These are phyloP conservation scores for Papilio aristodemus DNA, from an alignment of 1,140 invertebrate genomes.

Conservation along the genomic window DNA sequence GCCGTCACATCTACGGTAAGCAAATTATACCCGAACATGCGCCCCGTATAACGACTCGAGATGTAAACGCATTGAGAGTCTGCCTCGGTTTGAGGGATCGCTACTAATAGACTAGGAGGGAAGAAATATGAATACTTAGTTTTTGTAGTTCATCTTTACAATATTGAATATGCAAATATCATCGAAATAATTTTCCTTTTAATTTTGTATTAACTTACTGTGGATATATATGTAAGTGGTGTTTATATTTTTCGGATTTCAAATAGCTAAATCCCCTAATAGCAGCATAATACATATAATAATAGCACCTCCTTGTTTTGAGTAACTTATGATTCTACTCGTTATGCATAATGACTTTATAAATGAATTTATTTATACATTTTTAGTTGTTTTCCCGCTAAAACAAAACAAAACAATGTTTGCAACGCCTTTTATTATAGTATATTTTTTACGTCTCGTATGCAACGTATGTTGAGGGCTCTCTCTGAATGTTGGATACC, in stretches of 20 bases:
- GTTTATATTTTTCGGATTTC: no score
- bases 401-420: no score
- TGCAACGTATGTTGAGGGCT: not conserved
- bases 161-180: slow-evolving; percentile 1
- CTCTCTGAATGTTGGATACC: not conserved
- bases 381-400: no score
- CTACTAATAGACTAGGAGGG: slow-evolving; percentile 15
- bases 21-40: slow-evolving; percentile 54
- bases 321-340: no score
- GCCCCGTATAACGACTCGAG: slow-evolving; percentile 15
- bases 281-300: no score
- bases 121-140: slow-evolving; percentile 8
- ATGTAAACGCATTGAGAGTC: not conserved
- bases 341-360: not conserved
- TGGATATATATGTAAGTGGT: no score
- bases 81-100: slow-evolving; percentile 15
- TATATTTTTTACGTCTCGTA: not conserved
- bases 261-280: no score
- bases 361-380: no score
- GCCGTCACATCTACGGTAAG: slow-evolving; percentile 71
- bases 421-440: no score
- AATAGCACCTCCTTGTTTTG: no score
- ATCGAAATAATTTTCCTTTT: not conserved
- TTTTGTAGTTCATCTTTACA: not conserved
- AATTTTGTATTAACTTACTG: no score